Percentiles rank a stretch among this genome's conserved stretches.
These are phyloP conservation scores for Andrena minutula DNA, from an alignment of 2,888 invertebrate species.

Conservation along the genomic window DNA sequence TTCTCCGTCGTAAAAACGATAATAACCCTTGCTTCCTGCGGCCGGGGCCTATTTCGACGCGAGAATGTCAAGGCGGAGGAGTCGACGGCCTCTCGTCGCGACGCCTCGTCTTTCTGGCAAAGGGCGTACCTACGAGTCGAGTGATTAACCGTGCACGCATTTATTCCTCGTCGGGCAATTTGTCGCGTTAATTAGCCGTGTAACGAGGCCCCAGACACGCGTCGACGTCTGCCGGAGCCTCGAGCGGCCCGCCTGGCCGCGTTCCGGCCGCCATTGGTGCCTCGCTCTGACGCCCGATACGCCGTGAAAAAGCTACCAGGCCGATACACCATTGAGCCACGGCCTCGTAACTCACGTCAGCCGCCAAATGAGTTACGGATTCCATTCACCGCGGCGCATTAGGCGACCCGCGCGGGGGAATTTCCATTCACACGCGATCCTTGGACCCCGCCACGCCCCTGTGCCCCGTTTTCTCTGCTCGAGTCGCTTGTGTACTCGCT, in stretches of 20 bases:
- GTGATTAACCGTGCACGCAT: slow-evolving; percentile 75
- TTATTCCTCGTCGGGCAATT: slow-evolving; percentile 79
- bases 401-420: slow-evolving; percentile 49
- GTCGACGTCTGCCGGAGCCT: slow-evolving; percentile 47
- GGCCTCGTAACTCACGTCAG: slow-evolving; percentile 62
- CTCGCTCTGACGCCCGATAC: slow-evolving; percentile 59
- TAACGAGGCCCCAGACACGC: slow-evolving; percentile 74
- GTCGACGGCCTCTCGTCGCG: slow-evolving; percentile 67
- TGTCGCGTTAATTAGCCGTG: slow-evolving; percentile 82
- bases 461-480: slow-evolving; percentile 15
- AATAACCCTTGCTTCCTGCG: slow-evolving; percentile 63
- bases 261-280: slow-evolving; percentile 67
- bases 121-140: slow-evolving; percentile 61
- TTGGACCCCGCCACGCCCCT: slow-evolving; percentile 41
- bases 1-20: slow-evolving; percentile 58
- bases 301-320: slow-evolving; percentile 47
- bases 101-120: slow-evolving; percentile 60
- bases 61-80: slow-evolving; percentile 52
- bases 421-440: slow-evolving; percentile 57
- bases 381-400: slow-evolving; percentile 64
- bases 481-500: background rate
- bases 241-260: slow-evolving; percentile 26
- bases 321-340: slow-evolving; percentile 39
- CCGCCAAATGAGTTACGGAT: slow-evolving; percentile 69
- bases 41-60: slow-evolving; percentile 55